phyloP scores from a whole-genome alignment of 1,140 invertebrate species.

The Drosophila pandora region DNA sequence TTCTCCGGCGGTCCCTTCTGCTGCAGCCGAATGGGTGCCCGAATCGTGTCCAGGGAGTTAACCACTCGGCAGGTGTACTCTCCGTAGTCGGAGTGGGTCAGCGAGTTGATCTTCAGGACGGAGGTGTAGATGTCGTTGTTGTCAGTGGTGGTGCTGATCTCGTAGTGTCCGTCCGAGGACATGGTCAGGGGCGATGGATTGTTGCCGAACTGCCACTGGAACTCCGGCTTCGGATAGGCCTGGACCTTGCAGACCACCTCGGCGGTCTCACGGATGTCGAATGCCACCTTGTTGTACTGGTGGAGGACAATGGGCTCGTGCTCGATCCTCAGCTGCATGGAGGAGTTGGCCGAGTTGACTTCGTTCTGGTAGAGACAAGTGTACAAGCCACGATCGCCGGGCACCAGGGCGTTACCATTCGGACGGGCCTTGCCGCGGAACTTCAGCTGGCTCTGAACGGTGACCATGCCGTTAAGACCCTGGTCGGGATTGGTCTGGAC shows the following conservation, averaged over 20 bases:
- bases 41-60: slow-evolving; percentile 90
- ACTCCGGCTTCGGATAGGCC: slow-evolving; percentile 95
- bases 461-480: slow-evolving; percentile 90
- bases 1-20: slow-evolving; percentile 93
- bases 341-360: slow-evolving; percentile 92
- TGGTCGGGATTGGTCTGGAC: slow-evolving; percentile 91
- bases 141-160: slow-evolving; percentile 91
- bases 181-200: slow-evolving; percentile 89
- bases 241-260: slow-evolving; percentile 94
- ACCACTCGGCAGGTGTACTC: slow-evolving; percentile 94
- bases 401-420: slow-evolving; percentile 90
- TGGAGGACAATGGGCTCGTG: slow-evolving; percentile 94
- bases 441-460: slow-evolving; percentile 92
- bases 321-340: slow-evolving; percentile 95
- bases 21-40: slow-evolving; percentile 91
- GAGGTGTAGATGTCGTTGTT: slow-evolving; percentile 94
- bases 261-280: slow-evolving; percentile 92
- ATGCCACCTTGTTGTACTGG: slow-evolving; percentile 94
- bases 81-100: slow-evolving; percentile 93
- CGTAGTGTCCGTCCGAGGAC: slow-evolving; percentile 93
- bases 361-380: slow-evolving; percentile 95
- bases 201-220: slow-evolving; percentile 94
- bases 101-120: slow-evolving; percentile 89
- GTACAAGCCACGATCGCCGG: slow-evolving; percentile 93
- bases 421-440: slow-evolving; percentile 91